These are phyloP conservation scores for Odocoileus hemionus DNA, from an alignment of 2,113 vertebrate species.

Conservation along the genomic window DNA sequence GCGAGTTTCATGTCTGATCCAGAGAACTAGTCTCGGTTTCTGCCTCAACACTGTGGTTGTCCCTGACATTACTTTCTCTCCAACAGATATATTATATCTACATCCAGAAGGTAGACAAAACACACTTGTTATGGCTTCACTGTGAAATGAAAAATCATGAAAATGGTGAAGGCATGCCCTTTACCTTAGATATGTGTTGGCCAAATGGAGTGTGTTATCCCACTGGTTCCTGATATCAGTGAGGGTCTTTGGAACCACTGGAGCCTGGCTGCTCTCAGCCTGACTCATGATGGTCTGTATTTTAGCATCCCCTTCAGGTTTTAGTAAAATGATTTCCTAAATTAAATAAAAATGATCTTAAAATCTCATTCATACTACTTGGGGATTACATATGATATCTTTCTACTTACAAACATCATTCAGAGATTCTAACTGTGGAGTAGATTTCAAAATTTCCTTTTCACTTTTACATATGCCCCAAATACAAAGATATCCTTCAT, in stretches of 20 bases:
- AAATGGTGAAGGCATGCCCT: neutral
- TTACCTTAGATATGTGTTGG: constrained; percentile 76
- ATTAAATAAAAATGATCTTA: neutral
- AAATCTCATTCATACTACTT: neutral
- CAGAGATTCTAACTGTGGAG: neutral
- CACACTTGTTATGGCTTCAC: neutral
- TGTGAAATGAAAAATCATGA: neutral
- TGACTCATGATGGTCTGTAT: constrained; percentile 66
- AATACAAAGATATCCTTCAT: neutral
- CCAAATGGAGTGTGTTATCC: constrained; percentile 70
- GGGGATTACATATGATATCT: neutral
- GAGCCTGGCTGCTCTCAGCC: constrained; percentile 41
- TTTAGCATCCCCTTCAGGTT: constrained; percentile 75
- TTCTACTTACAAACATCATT: neutral
- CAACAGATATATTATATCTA: neutral
- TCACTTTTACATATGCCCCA: neutral
- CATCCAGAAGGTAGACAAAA: constrained; percentile 14
- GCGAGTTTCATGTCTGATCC: neutral
- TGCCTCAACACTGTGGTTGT: neutral
- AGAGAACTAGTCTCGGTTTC: neutral
- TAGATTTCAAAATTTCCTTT: neutral
- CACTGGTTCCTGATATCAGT: constrained; percentile 75
- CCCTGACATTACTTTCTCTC: neutral
- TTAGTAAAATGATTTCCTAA: constrained; percentile 80
- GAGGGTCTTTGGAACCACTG: constrained; percentile 56